Conservation (phyloP, 2,113 vertebrate species). For the Pteruthius melanotis region DNA sequence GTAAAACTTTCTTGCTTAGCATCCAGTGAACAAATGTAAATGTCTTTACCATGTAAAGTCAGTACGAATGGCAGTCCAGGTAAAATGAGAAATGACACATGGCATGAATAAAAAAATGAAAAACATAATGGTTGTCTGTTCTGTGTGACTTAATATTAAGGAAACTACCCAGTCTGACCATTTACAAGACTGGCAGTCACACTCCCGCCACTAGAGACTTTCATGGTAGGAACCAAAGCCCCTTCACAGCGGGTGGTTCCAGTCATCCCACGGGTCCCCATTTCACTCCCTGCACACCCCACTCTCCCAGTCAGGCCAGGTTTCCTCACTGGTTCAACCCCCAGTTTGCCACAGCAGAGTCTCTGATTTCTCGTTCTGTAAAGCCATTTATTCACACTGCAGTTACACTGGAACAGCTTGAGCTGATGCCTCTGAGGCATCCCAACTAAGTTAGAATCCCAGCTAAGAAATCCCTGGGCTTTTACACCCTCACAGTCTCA, state of each 20-base stretch:
- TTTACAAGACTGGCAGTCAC: neutral
- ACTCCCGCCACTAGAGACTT: neutral
- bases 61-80: neutral
- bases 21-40: neutral
- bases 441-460: too few relatives aligned
- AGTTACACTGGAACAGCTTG: neutral
- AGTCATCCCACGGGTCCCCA: fast-evolving
- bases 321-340: neutral
- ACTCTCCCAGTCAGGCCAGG: neutral
- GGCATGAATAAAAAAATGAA: neutral
- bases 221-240: fast-evolving
- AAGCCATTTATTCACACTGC: neutral
- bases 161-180: neutral
- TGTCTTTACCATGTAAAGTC: neutral
- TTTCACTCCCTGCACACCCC: neutral
- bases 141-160: neutral
- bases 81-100: neutral
- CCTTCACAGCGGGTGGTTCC: neutral
- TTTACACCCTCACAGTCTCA: neutral
- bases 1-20: neutral
- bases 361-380: neutral
- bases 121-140: neutral
- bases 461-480: neutral
- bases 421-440: neutral
- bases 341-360: fast-evolving